A percentile compares a stretch with the other conserved stretches of the same genome.
These are phyloP conservation scores for Leptonema lineaticorne DNA, from an alignment of 1,140 invertebrate genomes.

Conservation along the genomic window DNA sequence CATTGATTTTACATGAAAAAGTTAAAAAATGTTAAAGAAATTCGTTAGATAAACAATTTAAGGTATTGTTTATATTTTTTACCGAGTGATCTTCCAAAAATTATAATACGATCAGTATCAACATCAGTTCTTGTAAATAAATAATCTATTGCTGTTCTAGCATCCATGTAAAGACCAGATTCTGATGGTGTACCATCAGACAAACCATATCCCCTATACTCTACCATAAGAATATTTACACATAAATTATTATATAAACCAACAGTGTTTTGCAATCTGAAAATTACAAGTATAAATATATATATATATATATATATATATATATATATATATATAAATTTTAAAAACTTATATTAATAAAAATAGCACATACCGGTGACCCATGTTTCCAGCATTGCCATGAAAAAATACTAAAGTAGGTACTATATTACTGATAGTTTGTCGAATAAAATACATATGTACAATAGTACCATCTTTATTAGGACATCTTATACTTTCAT, in stretches of 20 bases:
- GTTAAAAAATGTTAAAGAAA: neutral
- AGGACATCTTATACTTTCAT: constrained; percentile 77
- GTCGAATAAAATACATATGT: constrained; percentile 85
- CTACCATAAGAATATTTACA: constrained; percentile 86
- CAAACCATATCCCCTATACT: constrained; percentile 93
- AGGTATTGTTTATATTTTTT: no score
- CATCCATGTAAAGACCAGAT: constrained; percentile 84
- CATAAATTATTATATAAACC: constrained; percentile 78
- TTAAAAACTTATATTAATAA: neutral
- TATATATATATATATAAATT: neutral
- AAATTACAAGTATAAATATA: neutral
- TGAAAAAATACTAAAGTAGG: constrained; percentile 90
- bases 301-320: neutral
- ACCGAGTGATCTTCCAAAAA: constrained; percentile 94
- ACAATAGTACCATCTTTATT: constrained; percentile 79
- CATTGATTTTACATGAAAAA: neutral
- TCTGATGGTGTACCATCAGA: constrained; percentile 87
- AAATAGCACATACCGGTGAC: constrained; percentile 69
- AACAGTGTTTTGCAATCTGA: constrained; percentile 72
- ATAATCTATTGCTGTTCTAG: constrained; percentile 83
- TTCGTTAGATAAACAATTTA: neutral
- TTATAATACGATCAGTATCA: constrained; percentile 79
- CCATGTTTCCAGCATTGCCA: constrained; percentile 96
- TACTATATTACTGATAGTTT: constrained; percentile 64
- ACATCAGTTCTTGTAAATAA: constrained; percentile 78